phyloP scores from a whole-genome alignment of 2,113 vertebrate genomes.

The Ondatra zibethicus region DNA sequence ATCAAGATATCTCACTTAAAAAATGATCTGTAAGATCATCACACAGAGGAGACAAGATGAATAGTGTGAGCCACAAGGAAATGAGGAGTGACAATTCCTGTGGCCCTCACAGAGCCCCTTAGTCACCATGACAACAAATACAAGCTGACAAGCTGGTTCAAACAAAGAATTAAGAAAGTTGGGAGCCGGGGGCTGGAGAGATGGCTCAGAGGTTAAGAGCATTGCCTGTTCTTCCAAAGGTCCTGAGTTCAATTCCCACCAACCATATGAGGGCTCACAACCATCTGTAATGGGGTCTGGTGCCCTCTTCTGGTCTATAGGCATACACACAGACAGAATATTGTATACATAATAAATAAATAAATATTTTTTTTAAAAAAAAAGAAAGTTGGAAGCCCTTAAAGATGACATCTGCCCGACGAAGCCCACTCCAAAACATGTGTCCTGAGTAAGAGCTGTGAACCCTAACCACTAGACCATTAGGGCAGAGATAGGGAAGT shows the following conservation, averaged over 20 bases:
- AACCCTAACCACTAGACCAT: not conserved
- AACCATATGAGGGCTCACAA: too few relatives aligned
- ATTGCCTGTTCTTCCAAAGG: too few relatives aligned
- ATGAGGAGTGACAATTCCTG: not conserved
- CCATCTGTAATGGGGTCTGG: too few relatives aligned
- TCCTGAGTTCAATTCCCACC: too few relatives aligned
- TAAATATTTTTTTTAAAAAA: too few relatives aligned
- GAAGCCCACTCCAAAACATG: not conserved
- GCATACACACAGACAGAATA: too few relatives aligned
- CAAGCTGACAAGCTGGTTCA: not conserved
- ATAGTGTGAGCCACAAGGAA: not conserved
- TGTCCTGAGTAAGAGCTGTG: not conserved
- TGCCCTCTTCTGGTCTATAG: too few relatives aligned
- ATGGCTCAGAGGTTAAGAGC: too few relatives aligned
- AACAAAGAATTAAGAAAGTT: slow-evolving; percentile 11
- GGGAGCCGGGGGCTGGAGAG: too few relatives aligned
- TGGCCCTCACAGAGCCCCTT: not conserved
- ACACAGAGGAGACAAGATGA: not conserved
- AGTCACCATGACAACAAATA: not conserved
- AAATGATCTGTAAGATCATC: not conserved
- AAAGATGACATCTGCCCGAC: not conserved
- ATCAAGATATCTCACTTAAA: not conserved
- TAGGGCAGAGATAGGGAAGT: not conserved
- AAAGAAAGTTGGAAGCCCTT: not conserved
- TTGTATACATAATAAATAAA: too few relatives aligned